Evolutionary conservation across 1,140 invertebrate genomes (phyloP).

Genomic region (Caenorhabditis remanei): DNA sequence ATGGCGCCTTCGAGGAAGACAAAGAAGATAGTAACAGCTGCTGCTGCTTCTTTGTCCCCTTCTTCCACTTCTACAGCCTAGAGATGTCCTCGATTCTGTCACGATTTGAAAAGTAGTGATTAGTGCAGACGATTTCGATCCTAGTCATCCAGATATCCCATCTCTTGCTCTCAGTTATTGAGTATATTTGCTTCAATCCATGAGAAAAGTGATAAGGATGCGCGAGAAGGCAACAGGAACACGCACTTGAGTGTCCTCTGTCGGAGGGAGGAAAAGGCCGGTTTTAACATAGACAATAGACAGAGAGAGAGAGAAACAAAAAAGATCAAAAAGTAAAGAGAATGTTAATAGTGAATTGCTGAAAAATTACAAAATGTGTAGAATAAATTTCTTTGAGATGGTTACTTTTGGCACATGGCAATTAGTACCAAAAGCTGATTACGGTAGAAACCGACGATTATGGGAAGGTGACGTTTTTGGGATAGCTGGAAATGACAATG

Average conservation of each 20-base stretch:
- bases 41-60: slow-evolving; percentile 1
- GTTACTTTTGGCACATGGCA: too few relatives aligned
- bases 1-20: slow-evolving; percentile 29
- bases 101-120: background rate
- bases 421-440: too few relatives aligned
- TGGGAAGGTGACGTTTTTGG: too few relatives aligned
- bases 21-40: background rate
- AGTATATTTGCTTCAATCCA: background rate
- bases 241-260: slow-evolving; percentile 12
- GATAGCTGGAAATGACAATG: too few relatives aligned
- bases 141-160: too few relatives aligned
- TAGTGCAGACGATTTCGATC: background rate
- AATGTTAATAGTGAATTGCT: too few relatives aligned
- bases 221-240: slow-evolving; percentile 16
- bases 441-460: too few relatives aligned
- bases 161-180: background rate
- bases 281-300: background rate
- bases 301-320: background rate
- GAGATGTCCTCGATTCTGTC: background rate
- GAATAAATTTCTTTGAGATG: too few relatives aligned
- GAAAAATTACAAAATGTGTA: too few relatives aligned
- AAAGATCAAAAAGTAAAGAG: background rate
- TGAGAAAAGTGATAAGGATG: slow-evolving; percentile 52
- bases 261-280: background rate
- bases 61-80: too few relatives aligned